These are phyloP conservation scores for Dipodomys merriami DNA, from an alignment of 2,113 vertebrate species.

Conservation along the genomic window DNA sequence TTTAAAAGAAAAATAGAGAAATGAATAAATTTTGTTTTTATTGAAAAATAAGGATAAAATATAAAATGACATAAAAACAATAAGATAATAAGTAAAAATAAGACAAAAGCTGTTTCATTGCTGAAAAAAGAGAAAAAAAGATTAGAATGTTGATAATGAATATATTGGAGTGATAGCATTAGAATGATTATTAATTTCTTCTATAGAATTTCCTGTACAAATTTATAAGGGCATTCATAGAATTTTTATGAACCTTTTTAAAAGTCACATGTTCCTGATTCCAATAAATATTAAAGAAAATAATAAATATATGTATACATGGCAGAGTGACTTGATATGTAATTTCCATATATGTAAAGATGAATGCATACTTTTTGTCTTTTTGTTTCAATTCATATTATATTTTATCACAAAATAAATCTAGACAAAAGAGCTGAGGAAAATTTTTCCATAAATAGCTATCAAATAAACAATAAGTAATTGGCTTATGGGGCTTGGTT, in stretches of 20 bases:
- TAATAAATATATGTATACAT: background rate
- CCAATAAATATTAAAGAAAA: constrained; percentile 11
- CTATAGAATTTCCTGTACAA: background rate
- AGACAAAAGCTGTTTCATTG: background rate
- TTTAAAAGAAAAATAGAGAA: background rate
- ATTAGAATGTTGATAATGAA: background rate
- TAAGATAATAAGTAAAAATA: background rate
- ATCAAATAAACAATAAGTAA: background rate
- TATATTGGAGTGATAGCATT: background rate
- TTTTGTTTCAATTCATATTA: background rate
- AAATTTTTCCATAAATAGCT: background rate
- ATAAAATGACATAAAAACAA: background rate
- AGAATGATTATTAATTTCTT: background rate
- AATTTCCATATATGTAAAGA: background rate
- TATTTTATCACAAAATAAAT: background rate
- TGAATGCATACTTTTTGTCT: background rate
- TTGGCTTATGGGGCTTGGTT: background rate
- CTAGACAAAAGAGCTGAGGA: background rate
- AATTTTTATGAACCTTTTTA: background rate
- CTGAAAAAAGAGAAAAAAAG: background rate
- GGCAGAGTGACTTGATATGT: background rate
- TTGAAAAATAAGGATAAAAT: background rate
- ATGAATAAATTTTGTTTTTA: background rate
- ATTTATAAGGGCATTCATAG: too few relatives aligned
- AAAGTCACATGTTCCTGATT: background rate